Evolutionary conservation across 2,113 vertebrate species (phyloP), one percentile per base, ranked within the genome.

Genomic region (Procapra przewalskii): DNA sequence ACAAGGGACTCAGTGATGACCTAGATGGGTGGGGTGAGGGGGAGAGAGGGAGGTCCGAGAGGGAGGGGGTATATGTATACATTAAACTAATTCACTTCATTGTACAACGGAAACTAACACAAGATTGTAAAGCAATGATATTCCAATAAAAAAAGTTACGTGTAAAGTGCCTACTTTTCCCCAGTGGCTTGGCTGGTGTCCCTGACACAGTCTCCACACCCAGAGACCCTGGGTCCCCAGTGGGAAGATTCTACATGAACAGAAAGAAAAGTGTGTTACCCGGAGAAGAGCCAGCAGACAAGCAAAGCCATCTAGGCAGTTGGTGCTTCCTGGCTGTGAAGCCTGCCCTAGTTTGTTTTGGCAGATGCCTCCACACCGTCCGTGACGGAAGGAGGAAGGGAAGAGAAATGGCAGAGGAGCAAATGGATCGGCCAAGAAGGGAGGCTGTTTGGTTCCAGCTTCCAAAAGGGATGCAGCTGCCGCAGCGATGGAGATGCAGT

Each of bases 381-480:
- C 9, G 92, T 50, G 85, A 62, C 55, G 48, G 97, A 97, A 64
- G 60, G 85, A 64, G 2, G 54, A 14, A 90, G 43, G 77, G 15
- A 36, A 48, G 86, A 86, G 91, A 87, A 52, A 64, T 14, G 86
- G 60, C 87, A 94, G 90, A 21, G 25, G 55, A 93, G 67, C 97
- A 81, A 90, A 96, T 12, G 62, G 10, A 13, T 27, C 60, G 0
- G 21, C 94, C 43, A 33, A 19, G 45, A 27, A 79, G 52, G 55
- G 43, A 45, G 33, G 52, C 33, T 50, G 36, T 54, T 57, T 55
- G 81, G 19, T 79, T 96, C 94, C 93, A 95, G 85, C 90, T 91
- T 97, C 97, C 81, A 13, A 45, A 92, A 96, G 94, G 86, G 96
- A 36, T 27, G 90, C 96, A 83, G 97, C 92, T 98, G 90, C 82